Evolutionary conservation across 2,888 invertebrate genomes (phyloP).

Genomic region (Dichetophora obliterata): DNA sequence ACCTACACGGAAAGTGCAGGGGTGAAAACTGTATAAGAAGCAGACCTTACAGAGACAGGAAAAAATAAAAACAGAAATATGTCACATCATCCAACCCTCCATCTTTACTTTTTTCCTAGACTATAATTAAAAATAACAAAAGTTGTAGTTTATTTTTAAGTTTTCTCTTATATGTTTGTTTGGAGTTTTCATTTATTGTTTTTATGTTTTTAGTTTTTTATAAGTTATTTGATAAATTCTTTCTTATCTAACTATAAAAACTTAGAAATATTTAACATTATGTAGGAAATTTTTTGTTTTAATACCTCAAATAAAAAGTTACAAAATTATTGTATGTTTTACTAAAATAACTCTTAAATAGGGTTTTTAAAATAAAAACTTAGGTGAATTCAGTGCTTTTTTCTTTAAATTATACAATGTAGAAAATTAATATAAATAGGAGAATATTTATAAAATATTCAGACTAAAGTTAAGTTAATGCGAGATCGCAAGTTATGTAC

Average conservation of each 20-base stretch:
- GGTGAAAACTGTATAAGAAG: neutral
- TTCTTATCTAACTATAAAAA: slow-evolving; percentile 1
- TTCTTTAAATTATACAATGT: neutral
- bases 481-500: slow-evolving; percentile 6
- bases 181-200: neutral
- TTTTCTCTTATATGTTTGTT: slow-evolving; percentile 4
- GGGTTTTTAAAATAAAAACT: neutral
- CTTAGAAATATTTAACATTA: slow-evolving; percentile 25
- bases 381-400: slow-evolving; percentile 22
- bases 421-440: neutral
- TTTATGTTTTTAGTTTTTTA: neutral
- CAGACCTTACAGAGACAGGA: neutral
- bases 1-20: neutral
- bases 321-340: no score
- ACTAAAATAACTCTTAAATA: neutral
- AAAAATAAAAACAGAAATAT: neutral
- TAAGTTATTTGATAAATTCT: slow-evolving; percentile 1
- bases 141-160: neutral
- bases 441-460: slow-evolving; percentile 11
- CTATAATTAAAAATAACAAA: neutral
- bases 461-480: neutral
- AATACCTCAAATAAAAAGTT: no score
- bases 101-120: neutral
- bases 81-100: neutral
- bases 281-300: neutral